These are phyloP conservation scores for Pipa parva DNA, from an alignment of 2,113 vertebrate genomes.

Conservation along the genomic window DNA sequence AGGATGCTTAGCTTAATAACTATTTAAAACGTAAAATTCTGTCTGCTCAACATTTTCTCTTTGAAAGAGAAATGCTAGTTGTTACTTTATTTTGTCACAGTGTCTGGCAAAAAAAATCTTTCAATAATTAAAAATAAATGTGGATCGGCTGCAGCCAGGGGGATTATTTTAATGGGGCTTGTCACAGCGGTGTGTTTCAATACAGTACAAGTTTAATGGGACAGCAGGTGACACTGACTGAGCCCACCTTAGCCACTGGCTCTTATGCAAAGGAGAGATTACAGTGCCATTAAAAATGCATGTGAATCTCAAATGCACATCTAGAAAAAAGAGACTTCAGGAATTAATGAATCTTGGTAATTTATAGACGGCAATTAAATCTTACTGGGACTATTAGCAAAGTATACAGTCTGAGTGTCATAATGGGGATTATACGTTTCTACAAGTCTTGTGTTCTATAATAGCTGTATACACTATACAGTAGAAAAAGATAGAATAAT, in stretches of 20 bases:
- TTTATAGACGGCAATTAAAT: slow-evolving; percentile 70
- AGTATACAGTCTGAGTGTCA: slow-evolving; percentile 54
- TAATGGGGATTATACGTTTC: slow-evolving; percentile 10
- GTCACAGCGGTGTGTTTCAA: slow-evolving; percentile 63
- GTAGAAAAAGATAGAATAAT: background rate
- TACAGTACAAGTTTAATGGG: slow-evolving; percentile 52
- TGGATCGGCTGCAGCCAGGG: slow-evolving; percentile 66
- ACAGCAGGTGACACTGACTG: slow-evolving; percentile 45
- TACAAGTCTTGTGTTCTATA: background rate
- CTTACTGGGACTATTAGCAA: slow-evolving; percentile 52
- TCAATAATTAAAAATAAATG: slow-evolving; percentile 65
- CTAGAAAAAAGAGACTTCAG: slow-evolving; percentile 69
- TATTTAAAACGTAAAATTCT: slow-evolving; percentile 46
- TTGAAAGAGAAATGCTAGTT: slow-evolving; percentile 37
- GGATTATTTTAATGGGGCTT: slow-evolving; percentile 76
- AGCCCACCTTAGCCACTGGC: slow-evolving; percentile 54
- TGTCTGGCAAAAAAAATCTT: slow-evolving; percentile 45
- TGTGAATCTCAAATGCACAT: slow-evolving; percentile 63
- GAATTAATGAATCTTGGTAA: slow-evolving; percentile 77
- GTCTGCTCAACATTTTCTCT: slow-evolving; percentile 47
- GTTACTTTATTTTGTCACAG: slow-evolving; percentile 45
- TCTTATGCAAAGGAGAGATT: slow-evolving; percentile 56
- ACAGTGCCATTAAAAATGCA: slow-evolving; percentile 73
- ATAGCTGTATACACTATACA: background rate
- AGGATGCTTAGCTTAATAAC: no score